A percentile compares a stretch with the other conserved stretches of the same genome.
Evolutionary conservation across 1,140 invertebrate species (phyloP).

Genomic region (Hesperophylax magnus): DNA sequence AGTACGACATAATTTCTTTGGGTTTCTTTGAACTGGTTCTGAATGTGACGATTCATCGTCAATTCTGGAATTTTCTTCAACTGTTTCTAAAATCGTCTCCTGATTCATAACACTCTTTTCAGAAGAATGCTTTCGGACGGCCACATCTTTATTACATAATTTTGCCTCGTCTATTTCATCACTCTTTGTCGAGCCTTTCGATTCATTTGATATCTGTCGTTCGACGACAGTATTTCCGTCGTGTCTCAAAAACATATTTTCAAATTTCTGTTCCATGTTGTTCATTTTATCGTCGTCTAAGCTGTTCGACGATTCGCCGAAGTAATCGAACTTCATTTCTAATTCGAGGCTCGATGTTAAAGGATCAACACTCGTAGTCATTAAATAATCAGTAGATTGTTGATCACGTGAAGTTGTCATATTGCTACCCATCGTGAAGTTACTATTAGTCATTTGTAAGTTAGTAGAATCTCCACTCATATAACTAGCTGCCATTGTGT

Average conservation of each 20-base stretch:
- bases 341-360: conserved; percentile 68
- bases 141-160: conserved; percentile 4
- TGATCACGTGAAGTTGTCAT: conserved; percentile 67
- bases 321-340: conserved; percentile 71
- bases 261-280: conserved; percentile 35
- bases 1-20: neutral
- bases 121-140: conserved; percentile 37
- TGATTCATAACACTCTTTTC: conserved; percentile 36
- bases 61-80: conserved; percentile 60
- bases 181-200: conserved; percentile 40
- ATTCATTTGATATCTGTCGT: conserved; percentile 54
- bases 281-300: conserved; percentile 57
- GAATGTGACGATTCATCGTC: conserved; percentile 52
- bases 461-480: conserved; percentile 66
- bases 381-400: conserved; percentile 64
- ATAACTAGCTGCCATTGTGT: conserved; percentile 61
- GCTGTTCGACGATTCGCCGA: conserved; percentile 66
- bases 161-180: conserved; percentile 30
- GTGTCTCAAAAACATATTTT: conserved; percentile 50
- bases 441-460: conserved; percentile 66
- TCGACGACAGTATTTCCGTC: conserved; percentile 36
- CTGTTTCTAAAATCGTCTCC: conserved; percentile 57
- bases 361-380: conserved; percentile 66
- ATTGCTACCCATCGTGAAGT: conserved; percentile 67
- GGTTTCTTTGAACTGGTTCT: neutral